These are phyloP conservation scores for Phrynocephalus guinanensis DNA, from an alignment of 2,797 vertebrate genomes.

Conservation along the genomic window DNA sequence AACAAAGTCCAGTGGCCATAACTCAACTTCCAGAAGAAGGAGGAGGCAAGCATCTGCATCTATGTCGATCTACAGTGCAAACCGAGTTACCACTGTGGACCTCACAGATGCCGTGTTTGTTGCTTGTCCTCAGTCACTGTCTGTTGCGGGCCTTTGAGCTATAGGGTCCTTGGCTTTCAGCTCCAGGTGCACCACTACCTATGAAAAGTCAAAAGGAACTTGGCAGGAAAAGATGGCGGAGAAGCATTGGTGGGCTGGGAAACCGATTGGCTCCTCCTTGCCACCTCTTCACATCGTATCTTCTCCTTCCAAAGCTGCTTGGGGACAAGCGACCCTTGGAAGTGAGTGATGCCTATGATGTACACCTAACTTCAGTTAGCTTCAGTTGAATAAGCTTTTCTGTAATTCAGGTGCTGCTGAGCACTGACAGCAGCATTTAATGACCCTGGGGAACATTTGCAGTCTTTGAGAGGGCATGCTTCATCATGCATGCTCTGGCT, in stretches of 20 bases:
- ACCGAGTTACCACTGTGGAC: neutral
- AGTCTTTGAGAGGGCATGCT: neutral
- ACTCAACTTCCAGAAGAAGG: too few relatives aligned
- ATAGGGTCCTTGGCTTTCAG: neutral
- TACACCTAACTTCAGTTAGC: neutral
- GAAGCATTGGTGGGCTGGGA: neutral
- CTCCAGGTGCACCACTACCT: neutral
- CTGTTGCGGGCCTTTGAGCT: neutral
- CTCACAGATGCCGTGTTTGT: neutral
- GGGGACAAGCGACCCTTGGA: neutral
- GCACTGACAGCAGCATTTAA: slow-evolving; percentile 2
- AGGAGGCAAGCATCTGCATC: too few relatives aligned
- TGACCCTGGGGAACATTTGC: neutral
- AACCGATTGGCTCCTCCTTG: neutral
- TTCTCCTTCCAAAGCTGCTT: neutral
- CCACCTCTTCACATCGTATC: neutral
- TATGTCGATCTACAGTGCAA: neutral
- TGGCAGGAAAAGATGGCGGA: neutral
- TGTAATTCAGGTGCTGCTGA: neutral
- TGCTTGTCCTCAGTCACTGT: neutral
- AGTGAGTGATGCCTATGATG: neutral
- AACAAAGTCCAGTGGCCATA: too few relatives aligned
- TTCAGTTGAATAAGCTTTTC: neutral
- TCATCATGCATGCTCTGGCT: slow-evolving; percentile 11
- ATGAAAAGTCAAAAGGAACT: neutral